Conservation (phyloP, 2,888 invertebrate genomes). For the Chironomus riparius region DNA sequence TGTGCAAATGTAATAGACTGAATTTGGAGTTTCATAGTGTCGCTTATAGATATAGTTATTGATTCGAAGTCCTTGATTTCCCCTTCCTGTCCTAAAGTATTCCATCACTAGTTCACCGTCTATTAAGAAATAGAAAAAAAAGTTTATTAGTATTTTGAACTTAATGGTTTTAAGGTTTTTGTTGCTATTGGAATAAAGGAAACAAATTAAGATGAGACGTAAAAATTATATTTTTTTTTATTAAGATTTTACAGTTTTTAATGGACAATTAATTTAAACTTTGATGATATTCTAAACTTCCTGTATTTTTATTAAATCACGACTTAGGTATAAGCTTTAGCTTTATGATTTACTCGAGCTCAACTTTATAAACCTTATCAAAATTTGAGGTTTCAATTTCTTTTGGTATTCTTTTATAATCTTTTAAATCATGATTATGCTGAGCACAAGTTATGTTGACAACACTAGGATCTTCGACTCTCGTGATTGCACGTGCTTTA, state of each 20-base stretch:
- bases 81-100: constrained; percentile 15
- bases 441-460: not conserved
- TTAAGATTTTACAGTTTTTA: not conserved
- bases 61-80: constrained; percentile 16
- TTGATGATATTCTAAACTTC: not conserved
- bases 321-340: not conserved
- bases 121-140: constrained; percentile 17
- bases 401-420: constrained; percentile 3
- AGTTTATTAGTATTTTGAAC: not conserved
- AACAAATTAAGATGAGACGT: not conserved
- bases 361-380: not conserved
- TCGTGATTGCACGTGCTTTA: constrained; percentile 29
- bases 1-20: constrained; percentile 24
- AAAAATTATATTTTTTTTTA: not conserved
- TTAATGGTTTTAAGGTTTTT: too few species aligned
- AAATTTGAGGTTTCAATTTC: not conserved
- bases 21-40: constrained; percentile 13
- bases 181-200: not conserved
- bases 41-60: constrained; percentile 9
- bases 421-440: constrained; percentile 10
- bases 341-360: not conserved
- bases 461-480: constrained; percentile 20
- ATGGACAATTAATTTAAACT: too few species aligned
- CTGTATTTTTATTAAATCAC: too few species aligned
- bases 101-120: constrained; percentile 24